phyloP scores from a whole-genome alignment of 2,113 vertebrate species.

The Hemichromis elongatus region DNA sequence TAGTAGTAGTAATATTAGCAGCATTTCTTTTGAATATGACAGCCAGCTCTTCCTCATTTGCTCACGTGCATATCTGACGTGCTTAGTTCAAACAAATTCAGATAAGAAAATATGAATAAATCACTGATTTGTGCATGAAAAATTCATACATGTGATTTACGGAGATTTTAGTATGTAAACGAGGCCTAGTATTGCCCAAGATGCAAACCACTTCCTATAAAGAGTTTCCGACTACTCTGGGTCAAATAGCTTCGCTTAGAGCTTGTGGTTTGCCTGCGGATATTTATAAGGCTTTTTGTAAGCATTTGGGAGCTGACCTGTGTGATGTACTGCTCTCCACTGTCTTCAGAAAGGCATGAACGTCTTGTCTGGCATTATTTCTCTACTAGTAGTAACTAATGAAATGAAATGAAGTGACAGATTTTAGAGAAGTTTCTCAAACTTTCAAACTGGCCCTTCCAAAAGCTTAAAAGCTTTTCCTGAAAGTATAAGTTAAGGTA shows the following conservation, averaged over 20 bases:
- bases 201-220: background rate
- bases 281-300: background rate
- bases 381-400: background rate
- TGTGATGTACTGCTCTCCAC: background rate
- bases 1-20: too few species aligned
- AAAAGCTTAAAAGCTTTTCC: too few species aligned
- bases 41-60: too few species aligned
- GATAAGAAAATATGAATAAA: background rate
- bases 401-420: background rate
- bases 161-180: background rate
- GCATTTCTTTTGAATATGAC: too few species aligned
- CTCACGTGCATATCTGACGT: background rate
- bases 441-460: too few species aligned
- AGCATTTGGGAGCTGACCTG: background rate
- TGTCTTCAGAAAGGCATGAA: background rate
- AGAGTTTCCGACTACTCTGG: background rate
- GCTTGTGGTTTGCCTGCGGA: background rate
- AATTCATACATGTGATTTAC: background rate
- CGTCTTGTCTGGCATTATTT: background rate
- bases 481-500: background rate
- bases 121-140: background rate
- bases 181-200: background rate
- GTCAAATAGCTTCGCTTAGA: background rate
- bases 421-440: background rate
- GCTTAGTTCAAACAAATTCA: background rate